phyloP scores from a whole-genome alignment of 2,888 invertebrate species.

The Lasioglossum pauxillum region DNA sequence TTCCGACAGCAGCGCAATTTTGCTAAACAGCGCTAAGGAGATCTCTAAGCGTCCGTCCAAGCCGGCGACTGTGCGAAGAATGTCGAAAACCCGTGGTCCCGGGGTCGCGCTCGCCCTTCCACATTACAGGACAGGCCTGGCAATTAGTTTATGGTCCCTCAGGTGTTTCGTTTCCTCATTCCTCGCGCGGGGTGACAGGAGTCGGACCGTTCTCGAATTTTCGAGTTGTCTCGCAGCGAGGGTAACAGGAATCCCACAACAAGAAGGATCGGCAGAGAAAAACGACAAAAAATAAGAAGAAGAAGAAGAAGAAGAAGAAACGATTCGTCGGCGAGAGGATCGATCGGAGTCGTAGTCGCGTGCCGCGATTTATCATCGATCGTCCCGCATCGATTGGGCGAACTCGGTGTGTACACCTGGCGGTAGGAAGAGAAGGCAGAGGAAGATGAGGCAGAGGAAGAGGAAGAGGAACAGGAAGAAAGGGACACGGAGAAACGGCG shows the following conservation, averaged over 20 bases:
- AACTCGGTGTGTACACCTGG: conserved; percentile 30
- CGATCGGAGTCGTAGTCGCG: conserved; percentile 60
- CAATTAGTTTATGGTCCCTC: neutral
- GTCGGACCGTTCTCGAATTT: neutral
- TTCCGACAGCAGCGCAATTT: neutral
- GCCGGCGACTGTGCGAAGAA: neutral
- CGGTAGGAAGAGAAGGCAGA: neutral
- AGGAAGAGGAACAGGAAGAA: conserved; percentile 26
- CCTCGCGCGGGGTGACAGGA: neutral
- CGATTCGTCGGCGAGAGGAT: conserved; percentile 45
- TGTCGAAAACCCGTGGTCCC: neutral
- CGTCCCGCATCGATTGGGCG: conserved; percentile 58
- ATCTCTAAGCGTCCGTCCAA: neutral
- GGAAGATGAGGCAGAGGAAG: neutral
- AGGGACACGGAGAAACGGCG: conserved; percentile 21
- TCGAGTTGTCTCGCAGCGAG: neutral
- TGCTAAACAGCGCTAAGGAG: neutral
- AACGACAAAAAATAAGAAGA: neutral
- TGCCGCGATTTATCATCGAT: conserved; percentile 67
- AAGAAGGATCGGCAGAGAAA: neutral
- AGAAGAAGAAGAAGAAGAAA: neutral
- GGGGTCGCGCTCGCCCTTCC: neutral
- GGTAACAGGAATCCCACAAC: neutral
- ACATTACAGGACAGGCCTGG: neutral
- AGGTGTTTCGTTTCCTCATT: neutral